Conservation (phyloP, 2,888 invertebrate species). For the Sabellastarte sp. region DNA sequence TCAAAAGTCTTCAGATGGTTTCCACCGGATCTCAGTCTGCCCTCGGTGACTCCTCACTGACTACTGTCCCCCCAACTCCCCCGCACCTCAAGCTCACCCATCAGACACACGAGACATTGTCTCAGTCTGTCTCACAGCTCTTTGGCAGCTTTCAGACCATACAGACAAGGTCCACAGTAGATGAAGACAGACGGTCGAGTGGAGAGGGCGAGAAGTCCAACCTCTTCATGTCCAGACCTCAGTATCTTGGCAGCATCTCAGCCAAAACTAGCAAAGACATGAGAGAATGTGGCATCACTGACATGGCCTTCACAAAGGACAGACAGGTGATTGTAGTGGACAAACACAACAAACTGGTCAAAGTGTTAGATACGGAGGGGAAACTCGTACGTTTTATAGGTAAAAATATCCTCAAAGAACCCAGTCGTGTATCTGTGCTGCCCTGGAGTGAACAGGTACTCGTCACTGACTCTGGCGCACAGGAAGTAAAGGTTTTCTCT, state of each 20-base stretch:
- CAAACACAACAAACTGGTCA: constrained; percentile 21
- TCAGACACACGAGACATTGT: too few species aligned
- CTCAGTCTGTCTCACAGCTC: not conserved
- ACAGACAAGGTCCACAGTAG: too few species aligned
- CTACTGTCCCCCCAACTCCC: not conserved
- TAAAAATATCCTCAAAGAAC: constrained; percentile 12
- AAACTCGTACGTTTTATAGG: constrained; percentile 12
- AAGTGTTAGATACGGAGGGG: constrained; percentile 18
- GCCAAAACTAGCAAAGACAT: not conserved
- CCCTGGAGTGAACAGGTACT: constrained; percentile 9
- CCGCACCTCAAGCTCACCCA: too few species aligned
- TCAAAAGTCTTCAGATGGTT: not conserved
- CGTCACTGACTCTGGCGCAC: constrained; percentile 14
- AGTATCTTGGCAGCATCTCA: not conserved
- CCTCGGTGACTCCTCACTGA: not conserved
- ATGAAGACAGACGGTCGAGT: not conserved
- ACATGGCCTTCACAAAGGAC: constrained; percentile 15
- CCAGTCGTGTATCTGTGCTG: constrained; percentile 14
- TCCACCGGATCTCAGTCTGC: not conserved
- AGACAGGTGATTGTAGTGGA: constrained; percentile 16
- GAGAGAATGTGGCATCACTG: constrained; percentile 18
- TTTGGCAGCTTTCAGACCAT: too few species aligned
- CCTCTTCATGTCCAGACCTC: too few species aligned
- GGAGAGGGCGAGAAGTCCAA: not conserved
- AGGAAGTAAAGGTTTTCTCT: constrained; percentile 10